Evolutionary conservation across 2,888 invertebrate species (phyloP).

Genomic region (Phortica magna): DNA sequence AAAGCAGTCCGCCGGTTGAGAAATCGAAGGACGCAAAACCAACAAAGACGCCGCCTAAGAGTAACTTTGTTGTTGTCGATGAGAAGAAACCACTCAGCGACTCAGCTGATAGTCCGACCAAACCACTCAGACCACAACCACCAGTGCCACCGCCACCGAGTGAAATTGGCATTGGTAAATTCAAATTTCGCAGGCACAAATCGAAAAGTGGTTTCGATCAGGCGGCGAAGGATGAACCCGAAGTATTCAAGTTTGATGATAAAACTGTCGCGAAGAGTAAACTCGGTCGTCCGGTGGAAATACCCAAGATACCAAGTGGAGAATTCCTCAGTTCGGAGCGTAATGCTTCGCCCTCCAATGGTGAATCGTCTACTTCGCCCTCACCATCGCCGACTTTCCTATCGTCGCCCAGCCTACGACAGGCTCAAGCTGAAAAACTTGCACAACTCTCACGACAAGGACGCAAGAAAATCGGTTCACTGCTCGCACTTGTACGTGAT

Average conservation of each 20-base stretch:
- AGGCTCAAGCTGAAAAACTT: constrained; percentile 62
- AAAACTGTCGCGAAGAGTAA: constrained; percentile 57
- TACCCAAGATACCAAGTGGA: constrained; percentile 50
- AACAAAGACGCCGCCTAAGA: constrained; percentile 47
- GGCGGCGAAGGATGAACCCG: constrained; percentile 61
- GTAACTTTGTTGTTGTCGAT: constrained; percentile 78
- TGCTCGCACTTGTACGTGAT: constrained; percentile 75
- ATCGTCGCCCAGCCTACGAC: constrained; percentile 46
- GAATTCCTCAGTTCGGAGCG: constrained; percentile 46
- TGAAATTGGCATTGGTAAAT: constrained; percentile 62
- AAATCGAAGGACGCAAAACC: constrained; percentile 8
- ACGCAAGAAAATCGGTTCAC: constrained; percentile 74
- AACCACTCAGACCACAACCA: constrained; percentile 39
- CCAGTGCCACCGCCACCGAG: neutral
- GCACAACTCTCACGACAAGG: constrained; percentile 73
- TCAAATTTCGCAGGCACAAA: constrained; percentile 67
- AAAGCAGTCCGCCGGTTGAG: constrained; percentile 6
- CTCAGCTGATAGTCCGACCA: constrained; percentile 45
- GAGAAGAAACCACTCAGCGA: constrained; percentile 77
- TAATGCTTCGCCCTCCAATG: neutral
- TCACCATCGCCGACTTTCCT: constrained; percentile 56
- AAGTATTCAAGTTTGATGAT: constrained; percentile 75
- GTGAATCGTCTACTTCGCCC: constrained; percentile 55
- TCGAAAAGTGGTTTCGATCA: constrained; percentile 44
- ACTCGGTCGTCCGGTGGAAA: constrained; percentile 44